A percentile compares a stretch with the other conserved stretches of the same genome.
These are phyloP conservation scores for Puma concolor DNA, from an alignment of 2,113 vertebrate species.

Conservation along the genomic window DNA sequence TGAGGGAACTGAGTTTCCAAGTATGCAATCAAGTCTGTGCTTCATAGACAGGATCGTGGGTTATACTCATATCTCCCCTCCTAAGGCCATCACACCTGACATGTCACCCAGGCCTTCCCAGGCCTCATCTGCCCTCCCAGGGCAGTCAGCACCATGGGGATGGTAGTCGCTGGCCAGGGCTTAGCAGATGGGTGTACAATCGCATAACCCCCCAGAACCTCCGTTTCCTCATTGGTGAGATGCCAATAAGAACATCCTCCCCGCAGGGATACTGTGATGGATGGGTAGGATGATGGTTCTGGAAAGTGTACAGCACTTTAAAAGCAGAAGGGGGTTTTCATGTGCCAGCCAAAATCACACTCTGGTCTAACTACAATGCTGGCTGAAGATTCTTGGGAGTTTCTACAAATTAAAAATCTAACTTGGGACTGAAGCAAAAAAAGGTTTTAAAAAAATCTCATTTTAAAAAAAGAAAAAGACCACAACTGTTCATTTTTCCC, in stretches of 20 bases:
- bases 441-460: not conserved
- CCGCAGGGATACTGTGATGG: not conserved
- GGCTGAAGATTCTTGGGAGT: not conserved
- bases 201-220: not conserved
- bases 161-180: too few relatives aligned
- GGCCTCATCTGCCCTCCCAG: not conserved
- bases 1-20: not conserved
- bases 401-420: slow-evolving; percentile 36
- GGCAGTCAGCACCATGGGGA: too few relatives aligned
- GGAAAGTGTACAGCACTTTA: not conserved
- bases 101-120: not conserved
- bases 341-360: not conserved
- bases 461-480: not conserved
- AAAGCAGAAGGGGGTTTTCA: not conserved
- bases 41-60: not conserved
- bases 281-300: not conserved
- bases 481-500: not conserved
- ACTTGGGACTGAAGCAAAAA: not conserved
- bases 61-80: not conserved
- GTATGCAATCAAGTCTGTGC: too few relatives aligned
- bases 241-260: not conserved
- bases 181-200: not conserved
- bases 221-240: not conserved
- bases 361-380: not conserved
- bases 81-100: not conserved